These are phyloP conservation scores for Sebastes cheni DNA, from an alignment of 2,797 vertebrate species.

Conservation along the genomic window DNA sequence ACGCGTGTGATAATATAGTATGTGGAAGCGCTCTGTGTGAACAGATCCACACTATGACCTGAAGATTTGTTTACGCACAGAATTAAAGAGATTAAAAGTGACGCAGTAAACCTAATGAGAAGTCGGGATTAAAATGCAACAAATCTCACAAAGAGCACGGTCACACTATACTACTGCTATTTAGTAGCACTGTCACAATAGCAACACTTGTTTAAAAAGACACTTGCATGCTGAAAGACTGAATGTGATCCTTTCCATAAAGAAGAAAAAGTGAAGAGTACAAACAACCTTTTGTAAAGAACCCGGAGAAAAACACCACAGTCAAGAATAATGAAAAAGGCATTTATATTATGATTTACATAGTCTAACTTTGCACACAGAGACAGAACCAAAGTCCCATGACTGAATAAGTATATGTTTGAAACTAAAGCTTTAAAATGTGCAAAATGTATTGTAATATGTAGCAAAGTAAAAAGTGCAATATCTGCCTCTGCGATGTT, in stretches of 20 bases:
- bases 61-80: slow-evolving; percentile 31
- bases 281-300: neutral
- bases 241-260: neutral
- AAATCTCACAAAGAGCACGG: neutral
- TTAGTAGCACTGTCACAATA: neutral
- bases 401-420: neutral
- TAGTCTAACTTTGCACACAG: neutral
- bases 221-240: neutral
- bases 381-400: neutral
- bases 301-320: neutral
- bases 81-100: slow-evolving; percentile 46
- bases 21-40: neutral
- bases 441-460: too few relatives aligned
- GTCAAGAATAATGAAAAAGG: neutral
- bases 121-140: slow-evolving; percentile 15
- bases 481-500: too few relatives aligned
- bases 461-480: too few relatives aligned
- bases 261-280: neutral
- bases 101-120: slow-evolving; percentile 18
- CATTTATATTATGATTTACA: neutral
- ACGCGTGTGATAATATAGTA: neutral
- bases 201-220: neutral
- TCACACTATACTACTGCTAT: rapidly evolving
- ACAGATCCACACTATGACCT: slow-evolving; percentile 38
- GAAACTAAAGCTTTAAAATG: too few relatives aligned